Evolutionary conservation across 2,113 vertebrate genomes (phyloP).

Genomic region (Aegithalos caudatus): DNA sequence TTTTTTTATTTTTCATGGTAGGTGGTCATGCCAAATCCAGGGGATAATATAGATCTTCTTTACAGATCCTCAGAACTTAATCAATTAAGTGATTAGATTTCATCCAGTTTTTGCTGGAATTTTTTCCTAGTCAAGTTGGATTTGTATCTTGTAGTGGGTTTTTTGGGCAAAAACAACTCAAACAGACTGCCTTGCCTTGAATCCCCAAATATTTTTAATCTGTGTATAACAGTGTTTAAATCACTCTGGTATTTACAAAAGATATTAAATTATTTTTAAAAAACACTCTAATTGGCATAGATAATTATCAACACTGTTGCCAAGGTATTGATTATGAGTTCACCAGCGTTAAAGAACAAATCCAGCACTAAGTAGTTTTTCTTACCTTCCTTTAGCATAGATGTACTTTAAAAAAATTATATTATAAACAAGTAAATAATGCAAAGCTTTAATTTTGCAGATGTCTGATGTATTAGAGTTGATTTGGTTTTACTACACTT

Average conservation of each 20-base stretch:
- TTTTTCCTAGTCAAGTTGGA: background rate
- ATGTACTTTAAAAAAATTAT: background rate
- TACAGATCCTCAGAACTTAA: background rate
- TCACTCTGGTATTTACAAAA: conserved; percentile 57
- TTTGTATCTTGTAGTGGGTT: background rate
- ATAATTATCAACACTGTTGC: conserved; percentile 36
- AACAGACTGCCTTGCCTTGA: background rate
- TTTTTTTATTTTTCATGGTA: background rate
- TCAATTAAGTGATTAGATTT: background rate
- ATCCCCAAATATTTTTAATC: conserved; percentile 48
- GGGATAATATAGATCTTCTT: background rate
- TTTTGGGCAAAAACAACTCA: background rate
- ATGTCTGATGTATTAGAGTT: background rate
- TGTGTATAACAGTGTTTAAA: conserved; percentile 54
- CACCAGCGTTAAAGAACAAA: background rate
- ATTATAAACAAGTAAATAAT: background rate
- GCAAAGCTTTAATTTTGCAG: background rate
- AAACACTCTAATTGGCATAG: conserved; percentile 58
- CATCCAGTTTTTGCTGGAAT: conserved; percentile 4
- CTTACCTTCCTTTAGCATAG: background rate
- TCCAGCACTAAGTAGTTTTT: background rate
- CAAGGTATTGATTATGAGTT: background rate
- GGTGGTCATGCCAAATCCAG: background rate
- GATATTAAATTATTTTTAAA: conserved; percentile 21
- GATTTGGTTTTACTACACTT: conserved; percentile 28